A percentile compares a stretch with the other conserved stretches of the same genome.
phyloP scores from a whole-genome alignment of 2,888 invertebrate species.

The Perizoma flavofasciatum region DNA sequence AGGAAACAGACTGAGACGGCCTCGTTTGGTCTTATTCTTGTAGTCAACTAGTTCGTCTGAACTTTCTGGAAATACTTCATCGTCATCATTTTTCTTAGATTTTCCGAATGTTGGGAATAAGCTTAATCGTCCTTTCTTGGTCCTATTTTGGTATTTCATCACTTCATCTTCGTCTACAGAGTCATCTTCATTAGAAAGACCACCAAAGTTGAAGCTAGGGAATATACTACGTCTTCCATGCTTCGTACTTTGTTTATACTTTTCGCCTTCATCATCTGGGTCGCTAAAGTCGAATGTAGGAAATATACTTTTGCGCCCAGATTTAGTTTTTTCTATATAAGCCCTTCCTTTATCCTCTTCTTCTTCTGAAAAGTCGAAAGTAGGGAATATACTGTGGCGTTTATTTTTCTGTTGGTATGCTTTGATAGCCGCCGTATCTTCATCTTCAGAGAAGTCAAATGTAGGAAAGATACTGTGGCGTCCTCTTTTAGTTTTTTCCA shows the following conservation, averaged over 20 bases:
- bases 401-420: conserved; percentile 57
- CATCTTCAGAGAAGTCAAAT: conserved; percentile 65
- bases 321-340: conserved; percentile 66
- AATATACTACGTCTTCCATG: conserved; percentile 73
- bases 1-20: conserved; percentile 71
- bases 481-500: conserved; percentile 63
- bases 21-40: conserved; percentile 69
- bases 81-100: conserved; percentile 62
- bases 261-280: conserved; percentile 62
- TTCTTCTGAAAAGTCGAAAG: conserved; percentile 73
- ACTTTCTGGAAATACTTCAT: conserved; percentile 71
- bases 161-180: conserved; percentile 72
- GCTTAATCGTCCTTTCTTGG: conserved; percentile 71
- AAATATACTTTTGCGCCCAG: conserved; percentile 71
- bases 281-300: conserved; percentile 75
- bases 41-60: conserved; percentile 75
- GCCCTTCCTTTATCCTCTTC: conserved; percentile 64
- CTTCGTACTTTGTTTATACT: conserved; percentile 70
- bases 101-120: conserved; percentile 74
- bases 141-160: conserved; percentile 70
- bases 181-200: conserved; percentile 63
- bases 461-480: conserved; percentile 68
- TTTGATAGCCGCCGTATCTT: conserved; percentile 36
- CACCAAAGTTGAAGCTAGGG: conserved; percentile 71
- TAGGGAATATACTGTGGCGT: conserved; percentile 70